These are phyloP conservation scores for Hemitrygon akajei DNA, from an alignment of 2,797 vertebrate species.

Conservation along the genomic window DNA sequence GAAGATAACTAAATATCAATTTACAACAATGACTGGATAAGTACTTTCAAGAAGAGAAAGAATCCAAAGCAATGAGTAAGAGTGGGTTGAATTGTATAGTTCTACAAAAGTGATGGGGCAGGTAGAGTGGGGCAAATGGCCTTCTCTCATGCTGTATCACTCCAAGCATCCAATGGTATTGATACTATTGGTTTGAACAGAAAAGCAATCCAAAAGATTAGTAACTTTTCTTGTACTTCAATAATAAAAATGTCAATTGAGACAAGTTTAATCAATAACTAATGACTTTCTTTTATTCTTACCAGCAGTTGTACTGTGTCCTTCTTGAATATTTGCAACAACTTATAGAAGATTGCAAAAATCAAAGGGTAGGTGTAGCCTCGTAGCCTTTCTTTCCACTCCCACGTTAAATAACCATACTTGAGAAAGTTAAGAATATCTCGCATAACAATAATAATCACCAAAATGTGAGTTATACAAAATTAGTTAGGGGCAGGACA, in stretches of 20 bases:
- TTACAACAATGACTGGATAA: neutral
- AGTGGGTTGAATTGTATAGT: neutral
- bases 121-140: neutral
- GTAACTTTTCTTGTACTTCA: neutral
- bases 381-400: slow-evolving; percentile 79
- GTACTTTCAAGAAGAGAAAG: neutral
- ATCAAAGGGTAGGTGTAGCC: slow-evolving; percentile 82
- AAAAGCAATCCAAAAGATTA: too few species aligned
- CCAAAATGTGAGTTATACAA: too few species aligned
- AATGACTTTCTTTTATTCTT: slow-evolving; percentile 47
- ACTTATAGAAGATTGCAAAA: slow-evolving; percentile 80
- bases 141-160: neutral
- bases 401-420: slow-evolving; percentile 94
- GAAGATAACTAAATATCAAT: neutral
- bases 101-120: neutral
- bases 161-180: neutral
- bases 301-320: slow-evolving; percentile 76
- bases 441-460: neutral
- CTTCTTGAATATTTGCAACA: slow-evolving; percentile 63
- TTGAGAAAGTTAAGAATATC: slow-evolving; percentile 58
- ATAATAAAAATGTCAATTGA: neutral
- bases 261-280: neutral
- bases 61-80: neutral
- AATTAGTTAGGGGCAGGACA: too few species aligned
- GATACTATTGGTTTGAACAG: too few species aligned